Evolutionary conservation across 2,113 vertebrate species (phyloP).

Genomic region (Myotis davidii): DNA sequence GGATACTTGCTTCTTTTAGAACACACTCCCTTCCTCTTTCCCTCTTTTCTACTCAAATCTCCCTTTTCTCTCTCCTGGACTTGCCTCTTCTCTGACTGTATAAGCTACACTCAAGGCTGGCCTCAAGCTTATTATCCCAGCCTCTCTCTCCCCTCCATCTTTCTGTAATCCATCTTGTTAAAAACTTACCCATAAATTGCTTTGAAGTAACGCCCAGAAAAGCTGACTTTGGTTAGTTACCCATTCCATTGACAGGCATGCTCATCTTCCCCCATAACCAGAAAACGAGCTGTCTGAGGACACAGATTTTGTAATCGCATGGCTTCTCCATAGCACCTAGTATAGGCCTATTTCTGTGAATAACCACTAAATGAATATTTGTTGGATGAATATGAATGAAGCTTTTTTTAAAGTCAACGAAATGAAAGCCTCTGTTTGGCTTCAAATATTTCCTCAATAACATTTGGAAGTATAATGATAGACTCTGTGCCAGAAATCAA

Average conservation of each 20-base stretch:
- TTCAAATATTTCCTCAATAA: slow-evolving; percentile 77
- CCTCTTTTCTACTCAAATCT: neutral
- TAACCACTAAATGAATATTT: slow-evolving; percentile 64
- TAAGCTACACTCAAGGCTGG: neutral
- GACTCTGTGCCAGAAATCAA: slow-evolving; percentile 65
- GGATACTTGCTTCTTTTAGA: neutral
- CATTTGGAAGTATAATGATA: slow-evolving; percentile 75
- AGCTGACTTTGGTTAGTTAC: neutral
- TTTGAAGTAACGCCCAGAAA: neutral
- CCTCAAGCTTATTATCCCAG: neutral
- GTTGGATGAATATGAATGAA: slow-evolving; percentile 72
- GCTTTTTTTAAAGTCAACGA: slow-evolving; percentile 78
- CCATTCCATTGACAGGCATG: neutral
- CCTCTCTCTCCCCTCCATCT: neutral
- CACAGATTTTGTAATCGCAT: neutral
- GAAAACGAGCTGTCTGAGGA: neutral
- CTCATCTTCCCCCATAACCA: neutral
- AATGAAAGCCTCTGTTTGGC: slow-evolving; percentile 73
- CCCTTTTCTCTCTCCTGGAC: neutral
- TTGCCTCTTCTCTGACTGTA: neutral
- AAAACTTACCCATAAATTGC: neutral
- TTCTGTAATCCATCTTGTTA: neutral
- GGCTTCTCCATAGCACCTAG: slow-evolving; percentile 1
- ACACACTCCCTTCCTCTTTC: neutral
- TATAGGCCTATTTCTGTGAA: slow-evolving; percentile 44